These are phyloP conservation scores for Tylochromis polylepis DNA, from an alignment of 2,113 vertebrate genomes.

Conservation along the genomic window DNA sequence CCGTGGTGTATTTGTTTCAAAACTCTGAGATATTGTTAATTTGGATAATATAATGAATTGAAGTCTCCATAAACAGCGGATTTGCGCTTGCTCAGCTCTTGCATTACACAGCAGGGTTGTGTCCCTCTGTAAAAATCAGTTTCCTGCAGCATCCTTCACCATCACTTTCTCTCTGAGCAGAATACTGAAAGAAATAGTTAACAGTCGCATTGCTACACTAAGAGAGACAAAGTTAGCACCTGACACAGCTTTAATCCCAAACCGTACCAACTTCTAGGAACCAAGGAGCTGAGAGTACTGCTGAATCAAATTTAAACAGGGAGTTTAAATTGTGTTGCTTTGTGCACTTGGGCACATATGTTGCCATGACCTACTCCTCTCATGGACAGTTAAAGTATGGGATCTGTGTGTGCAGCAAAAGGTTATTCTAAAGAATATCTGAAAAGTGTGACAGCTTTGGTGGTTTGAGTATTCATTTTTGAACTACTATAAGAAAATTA, in stretches of 20 bases:
- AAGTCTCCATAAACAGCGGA: background rate
- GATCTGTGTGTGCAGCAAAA: background rate
- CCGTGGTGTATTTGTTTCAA: constrained; percentile 18
- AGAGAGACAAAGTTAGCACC: background rate
- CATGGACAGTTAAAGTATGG: background rate
- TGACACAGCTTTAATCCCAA: background rate
- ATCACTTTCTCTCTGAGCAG: background rate
- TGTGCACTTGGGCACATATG: background rate
- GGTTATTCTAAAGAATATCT: background rate
- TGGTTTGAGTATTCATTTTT: background rate
- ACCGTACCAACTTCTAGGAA: background rate
- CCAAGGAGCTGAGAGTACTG: background rate
- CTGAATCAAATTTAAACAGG: background rate
- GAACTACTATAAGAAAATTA: background rate
- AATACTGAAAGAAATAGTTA: background rate
- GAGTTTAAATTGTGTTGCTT: background rate
- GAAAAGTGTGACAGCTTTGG: background rate
- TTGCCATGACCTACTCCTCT: background rate
- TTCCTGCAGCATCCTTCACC: background rate
- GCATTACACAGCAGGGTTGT: background rate
- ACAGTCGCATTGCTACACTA: background rate
- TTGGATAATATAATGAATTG: background rate
- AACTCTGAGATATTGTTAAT: background rate
- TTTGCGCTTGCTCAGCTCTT: background rate
- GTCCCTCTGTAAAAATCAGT: background rate